Evolutionary conservation across 1,140 invertebrate species (phyloP).

Genomic region (Catajapyx aquilonaris): DNA sequence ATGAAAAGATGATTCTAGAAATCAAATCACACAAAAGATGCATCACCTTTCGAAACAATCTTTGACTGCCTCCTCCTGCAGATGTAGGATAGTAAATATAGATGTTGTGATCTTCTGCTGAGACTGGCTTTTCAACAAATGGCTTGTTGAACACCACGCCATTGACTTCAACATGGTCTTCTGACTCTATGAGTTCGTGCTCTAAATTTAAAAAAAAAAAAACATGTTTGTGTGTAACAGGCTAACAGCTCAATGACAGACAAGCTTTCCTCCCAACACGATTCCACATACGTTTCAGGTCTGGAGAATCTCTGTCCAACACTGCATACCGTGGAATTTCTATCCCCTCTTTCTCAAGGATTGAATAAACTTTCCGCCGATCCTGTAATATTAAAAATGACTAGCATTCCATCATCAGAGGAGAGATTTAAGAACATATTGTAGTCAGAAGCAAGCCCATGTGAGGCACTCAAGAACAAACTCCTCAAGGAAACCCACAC

Average conservation of each 20-base stretch:
- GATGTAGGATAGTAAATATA: conserved; percentile 99
- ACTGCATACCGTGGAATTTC: conserved; percentile 96
- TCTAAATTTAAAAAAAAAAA: conserved; percentile 27
- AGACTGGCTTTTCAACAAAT: conserved; percentile 96
- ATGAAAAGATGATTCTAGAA: neutral
- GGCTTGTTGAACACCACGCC: conserved; percentile 95
- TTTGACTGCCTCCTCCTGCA: conserved; percentile 91
- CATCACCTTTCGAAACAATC: conserved; percentile 81
- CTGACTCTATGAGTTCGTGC: conserved; percentile 83
- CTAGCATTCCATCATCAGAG: neutral
- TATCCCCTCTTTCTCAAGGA: conserved; percentile 83
- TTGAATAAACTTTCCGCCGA: conserved; percentile 82
- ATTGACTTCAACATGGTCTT: conserved; percentile 97
- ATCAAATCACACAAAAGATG: conserved; percentile 6
- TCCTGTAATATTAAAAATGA: conserved; percentile 31
- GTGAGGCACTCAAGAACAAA: neutral
- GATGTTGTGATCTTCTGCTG: conserved; percentile 98
- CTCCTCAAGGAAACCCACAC: conserved; percentile 5
- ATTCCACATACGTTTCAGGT: conserved; percentile 55
- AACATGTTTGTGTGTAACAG: neutral
- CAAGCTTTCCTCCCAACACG: neutral
- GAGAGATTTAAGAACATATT: neutral
- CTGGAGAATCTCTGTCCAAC: conserved; percentile 75
- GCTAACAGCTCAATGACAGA: neutral
- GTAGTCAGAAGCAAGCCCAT: no score